phyloP scores from a whole-genome alignment of 1,140 invertebrate species.

The Hycleus cichorii region DNA sequence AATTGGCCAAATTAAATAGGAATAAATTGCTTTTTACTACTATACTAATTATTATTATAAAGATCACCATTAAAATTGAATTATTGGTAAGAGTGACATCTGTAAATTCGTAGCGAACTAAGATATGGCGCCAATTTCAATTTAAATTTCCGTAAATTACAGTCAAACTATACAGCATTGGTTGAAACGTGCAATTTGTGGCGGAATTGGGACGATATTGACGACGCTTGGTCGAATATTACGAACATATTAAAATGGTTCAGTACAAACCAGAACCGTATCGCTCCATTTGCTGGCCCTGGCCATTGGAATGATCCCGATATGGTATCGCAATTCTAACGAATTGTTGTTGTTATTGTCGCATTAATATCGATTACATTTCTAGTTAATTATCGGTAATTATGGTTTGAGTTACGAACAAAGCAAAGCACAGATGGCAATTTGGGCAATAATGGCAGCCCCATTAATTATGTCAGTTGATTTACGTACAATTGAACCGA shows the following conservation, averaged over 20 bases:
- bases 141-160: slow-evolving; percentile 7
- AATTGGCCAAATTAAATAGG: no score
- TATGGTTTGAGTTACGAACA: slow-evolving; percentile 78
- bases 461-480: slow-evolving; percentile 86
- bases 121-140: not conserved
- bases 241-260: slow-evolving; percentile 71
- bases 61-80: no score
- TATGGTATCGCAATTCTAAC: slow-evolving; percentile 55
- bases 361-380: slow-evolving; percentile 7
- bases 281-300: slow-evolving; percentile 67
- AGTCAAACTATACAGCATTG: slow-evolving; percentile 66
- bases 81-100: no score
- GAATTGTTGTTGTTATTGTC: not conserved
- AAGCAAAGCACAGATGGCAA: slow-evolving; percentile 78
- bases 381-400: slow-evolving; percentile 76
- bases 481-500: slow-evolving; percentile 60
- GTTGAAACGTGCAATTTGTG: slow-evolving; percentile 74
- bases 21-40: no score
- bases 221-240: slow-evolving; percentile 73
- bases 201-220: slow-evolving; percentile 82
- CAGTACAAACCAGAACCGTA: slow-evolving; percentile 62
- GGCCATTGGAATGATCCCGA: slow-evolving; percentile 91
- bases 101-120: no score
- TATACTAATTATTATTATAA: no score
- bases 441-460: slow-evolving; percentile 84